Evolutionary conservation across 2,113 vertebrate species (phyloP).

Genomic region (Oncorhynchus keta): DNA sequence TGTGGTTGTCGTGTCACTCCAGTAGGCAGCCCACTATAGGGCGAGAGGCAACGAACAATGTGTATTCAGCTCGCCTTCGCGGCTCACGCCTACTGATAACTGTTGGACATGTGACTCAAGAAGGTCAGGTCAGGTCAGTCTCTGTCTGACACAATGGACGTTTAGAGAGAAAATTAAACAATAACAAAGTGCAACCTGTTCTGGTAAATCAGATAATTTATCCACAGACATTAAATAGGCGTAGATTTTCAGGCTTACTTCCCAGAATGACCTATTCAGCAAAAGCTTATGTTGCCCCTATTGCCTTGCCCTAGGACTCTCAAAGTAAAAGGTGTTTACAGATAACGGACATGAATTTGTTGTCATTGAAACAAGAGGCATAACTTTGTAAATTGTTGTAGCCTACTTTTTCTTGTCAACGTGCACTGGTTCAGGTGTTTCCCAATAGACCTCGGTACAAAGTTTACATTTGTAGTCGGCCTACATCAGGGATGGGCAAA

Average conservation of each 20-base stretch:
- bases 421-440: too few relatives aligned
- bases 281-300: background rate
- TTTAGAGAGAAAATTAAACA: conserved; percentile 31
- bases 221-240: too few relatives aligned
- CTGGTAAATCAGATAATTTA: too few relatives aligned
- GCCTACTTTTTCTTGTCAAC: background rate
- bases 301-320: background rate
- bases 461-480: too few relatives aligned
- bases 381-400: background rate
- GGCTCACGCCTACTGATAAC: conserved; percentile 7
- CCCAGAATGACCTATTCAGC: too few relatives aligned
- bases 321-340: conserved; percentile 25
- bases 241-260: background rate
- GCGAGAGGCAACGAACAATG: conserved; percentile 15
- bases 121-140: conserved; percentile 29
- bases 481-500: too few relatives aligned
- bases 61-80: conserved; percentile 16
- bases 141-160: background rate
- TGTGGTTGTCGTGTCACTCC: conserved; percentile 21
- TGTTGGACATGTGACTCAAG: conserved; percentile 40
- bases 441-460: too few relatives aligned
- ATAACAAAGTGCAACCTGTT: conserved; percentile 6
- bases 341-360: conserved; percentile 24
- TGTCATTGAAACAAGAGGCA: conserved; percentile 20
- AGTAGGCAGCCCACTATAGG: background rate